Evolutionary conservation across 2,888 invertebrate species (phyloP).

Genomic region (Synergus itoensis): DNA sequence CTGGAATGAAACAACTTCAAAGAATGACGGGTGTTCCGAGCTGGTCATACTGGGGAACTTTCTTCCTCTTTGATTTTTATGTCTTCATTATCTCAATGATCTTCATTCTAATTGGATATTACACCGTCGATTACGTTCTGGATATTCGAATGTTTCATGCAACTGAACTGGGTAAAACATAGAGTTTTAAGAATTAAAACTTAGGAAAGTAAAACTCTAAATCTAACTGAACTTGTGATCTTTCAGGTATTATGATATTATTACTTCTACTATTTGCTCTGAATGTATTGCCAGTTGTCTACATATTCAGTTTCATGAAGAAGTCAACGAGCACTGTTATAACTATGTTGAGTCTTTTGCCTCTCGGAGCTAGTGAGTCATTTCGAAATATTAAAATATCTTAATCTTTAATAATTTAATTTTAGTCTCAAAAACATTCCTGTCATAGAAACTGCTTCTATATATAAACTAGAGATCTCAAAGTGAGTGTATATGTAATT

Average conservation of each 20-base stretch:
- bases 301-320: constrained; percentile 70
- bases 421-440: no score
- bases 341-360: constrained; percentile 64
- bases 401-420: background rate
- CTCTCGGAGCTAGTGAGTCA: constrained; percentile 67
- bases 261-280: constrained; percentile 86
- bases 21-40: constrained; percentile 83
- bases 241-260: constrained; percentile 80
- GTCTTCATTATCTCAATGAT: constrained; percentile 69
- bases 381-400: background rate
- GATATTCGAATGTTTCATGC: constrained; percentile 64
- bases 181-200: background rate
- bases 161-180: constrained; percentile 77
- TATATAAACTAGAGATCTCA: no score
- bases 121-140: constrained; percentile 64
- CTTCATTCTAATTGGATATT: constrained; percentile 61
- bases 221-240: background rate
- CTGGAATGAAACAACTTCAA: constrained; percentile 84
- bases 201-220: background rate
- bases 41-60: constrained; percentile 82
- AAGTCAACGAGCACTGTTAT: constrained; percentile 66
- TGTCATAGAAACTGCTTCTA: no score
- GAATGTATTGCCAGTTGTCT: constrained; percentile 77
- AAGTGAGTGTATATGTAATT: no score
- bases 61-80: constrained; percentile 81